phyloP scores from a whole-genome alignment of 2,113 vertebrate species.

The Syrmaticus mikado region DNA sequence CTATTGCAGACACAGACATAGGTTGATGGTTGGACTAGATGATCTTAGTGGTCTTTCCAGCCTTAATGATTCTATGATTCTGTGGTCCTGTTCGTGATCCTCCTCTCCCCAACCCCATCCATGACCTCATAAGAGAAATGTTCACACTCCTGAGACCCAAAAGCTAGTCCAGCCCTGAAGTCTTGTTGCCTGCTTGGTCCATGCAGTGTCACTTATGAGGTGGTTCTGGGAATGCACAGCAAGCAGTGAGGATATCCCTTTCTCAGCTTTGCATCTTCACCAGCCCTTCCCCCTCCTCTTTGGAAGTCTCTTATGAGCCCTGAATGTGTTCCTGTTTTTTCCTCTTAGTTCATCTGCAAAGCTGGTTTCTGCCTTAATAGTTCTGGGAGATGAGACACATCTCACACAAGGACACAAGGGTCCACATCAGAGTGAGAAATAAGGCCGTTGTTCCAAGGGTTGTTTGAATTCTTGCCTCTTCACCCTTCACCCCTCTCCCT shows the following conservation, averaged over 20 bases:
- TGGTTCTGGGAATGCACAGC: neutral
- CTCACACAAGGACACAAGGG: neutral
- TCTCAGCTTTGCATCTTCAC: neutral
- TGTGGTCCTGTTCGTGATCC: too few relatives aligned
- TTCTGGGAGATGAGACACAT: neutral
- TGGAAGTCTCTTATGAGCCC: neutral
- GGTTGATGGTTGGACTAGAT: too few relatives aligned
- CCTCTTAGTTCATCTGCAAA: neutral
- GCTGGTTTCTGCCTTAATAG: neutral
- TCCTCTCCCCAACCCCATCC: neutral
- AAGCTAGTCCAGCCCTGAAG: neutral
- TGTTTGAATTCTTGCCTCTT: constrained; percentile 28
- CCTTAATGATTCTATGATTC: too few relatives aligned
- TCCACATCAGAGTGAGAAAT: neutral
- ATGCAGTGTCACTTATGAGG: neutral
- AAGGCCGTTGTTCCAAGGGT: neutral
- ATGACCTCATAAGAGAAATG: neutral
- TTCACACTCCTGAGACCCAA: neutral
- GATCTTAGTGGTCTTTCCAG: too few relatives aligned
- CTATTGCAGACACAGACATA: too few relatives aligned
- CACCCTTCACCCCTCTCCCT: neutral
- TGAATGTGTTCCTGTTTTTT: neutral
- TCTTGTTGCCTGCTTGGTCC: neutral
- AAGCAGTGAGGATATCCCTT: neutral
- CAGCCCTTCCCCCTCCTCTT: neutral